Evolutionary conservation across 1,140 invertebrate genomes (phyloP), one percentile per base, ranked within the genome.

Genomic region (Drosophila pruinosa): DNA sequence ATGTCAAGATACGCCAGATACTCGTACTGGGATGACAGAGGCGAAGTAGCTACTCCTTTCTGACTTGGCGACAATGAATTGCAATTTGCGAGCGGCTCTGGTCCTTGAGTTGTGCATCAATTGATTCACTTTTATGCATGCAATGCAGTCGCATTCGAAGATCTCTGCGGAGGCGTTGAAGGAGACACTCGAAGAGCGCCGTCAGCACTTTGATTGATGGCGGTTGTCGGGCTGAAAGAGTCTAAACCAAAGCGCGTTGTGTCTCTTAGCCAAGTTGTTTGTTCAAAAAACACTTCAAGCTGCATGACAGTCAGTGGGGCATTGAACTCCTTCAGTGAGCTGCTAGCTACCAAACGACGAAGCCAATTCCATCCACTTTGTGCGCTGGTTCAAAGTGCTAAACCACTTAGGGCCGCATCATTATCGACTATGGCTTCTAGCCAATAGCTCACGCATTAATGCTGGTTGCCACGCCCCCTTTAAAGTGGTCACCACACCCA

Each of bases 31-130:
- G 34, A 10, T 5, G 31, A 24, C 12, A 57, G 14, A 22, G 21
- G 6, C 28, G 22, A 26, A 14, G 22, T 5, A 26, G 12, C 14
- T 19, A 8, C 15, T n/a, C 24, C 38, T 24, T 19, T 12, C 45
- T 41, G 68, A 52, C 41, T 26, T 31, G 73, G 63, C 73, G 52
- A 68, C 69, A 75, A 75, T 75, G 73, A 75, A 75, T 75, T 68
- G 73, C 73, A 75, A 50, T 72, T 72, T 75, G 63, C 52, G 62
- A 4, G 43, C 17, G 31, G 45, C 41, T 48, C 31, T 53, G 54
- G 62, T 61, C 69, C 62, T 72, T 59, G 62, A 65, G 52, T 71
- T 65, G 22, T 38, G 63, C 73, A 39, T 19, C 72, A 67, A 67
- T 72, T 61, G 61, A 67, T 72, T 61, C 56, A 26, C 28, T 14